Evolutionary conservation across 2,797 vertebrate species (phyloP).

Genomic region (Enteromius argenteus): DNA sequence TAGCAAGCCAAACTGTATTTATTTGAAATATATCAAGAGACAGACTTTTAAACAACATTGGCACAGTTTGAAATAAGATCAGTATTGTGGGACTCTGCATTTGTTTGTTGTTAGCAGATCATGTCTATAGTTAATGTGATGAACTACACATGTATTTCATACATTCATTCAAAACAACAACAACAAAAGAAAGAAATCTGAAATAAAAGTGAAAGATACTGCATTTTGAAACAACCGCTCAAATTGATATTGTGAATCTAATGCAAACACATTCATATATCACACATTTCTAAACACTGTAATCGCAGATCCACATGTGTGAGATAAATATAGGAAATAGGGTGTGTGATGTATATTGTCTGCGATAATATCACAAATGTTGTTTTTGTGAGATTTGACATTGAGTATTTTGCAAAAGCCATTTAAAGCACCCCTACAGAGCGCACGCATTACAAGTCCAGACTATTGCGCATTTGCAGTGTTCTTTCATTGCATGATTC

Average conservation of each 20-base stretch:
- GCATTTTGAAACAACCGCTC: not conserved
- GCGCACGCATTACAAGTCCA: too few species aligned
- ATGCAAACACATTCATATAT: not conserved
- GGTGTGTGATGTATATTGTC: too few species aligned
- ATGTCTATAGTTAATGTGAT: not conserved
- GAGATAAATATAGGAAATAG: not conserved
- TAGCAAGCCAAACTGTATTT: not conserved
- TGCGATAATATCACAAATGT: too few species aligned
- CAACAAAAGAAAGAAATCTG: not conserved
- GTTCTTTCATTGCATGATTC: too few species aligned
- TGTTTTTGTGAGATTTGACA: too few species aligned
- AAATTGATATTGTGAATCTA: not conserved
- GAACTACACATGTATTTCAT: not conserved
- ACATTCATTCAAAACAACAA: not conserved
- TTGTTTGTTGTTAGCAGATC: not conserved
- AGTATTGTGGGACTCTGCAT: not conserved
- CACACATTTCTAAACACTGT: not conserved
- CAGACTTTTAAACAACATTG: constrained; percentile 1
- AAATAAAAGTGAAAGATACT: not conserved
- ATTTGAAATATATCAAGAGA: not conserved
- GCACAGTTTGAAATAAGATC: not conserved
- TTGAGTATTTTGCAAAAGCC: too few species aligned
- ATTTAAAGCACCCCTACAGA: too few species aligned
- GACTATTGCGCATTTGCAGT: too few species aligned
- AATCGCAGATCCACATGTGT: not conserved